Conservation (phyloP, 1,140 invertebrate species). For the Panagrolaimus sp. region DNA sequence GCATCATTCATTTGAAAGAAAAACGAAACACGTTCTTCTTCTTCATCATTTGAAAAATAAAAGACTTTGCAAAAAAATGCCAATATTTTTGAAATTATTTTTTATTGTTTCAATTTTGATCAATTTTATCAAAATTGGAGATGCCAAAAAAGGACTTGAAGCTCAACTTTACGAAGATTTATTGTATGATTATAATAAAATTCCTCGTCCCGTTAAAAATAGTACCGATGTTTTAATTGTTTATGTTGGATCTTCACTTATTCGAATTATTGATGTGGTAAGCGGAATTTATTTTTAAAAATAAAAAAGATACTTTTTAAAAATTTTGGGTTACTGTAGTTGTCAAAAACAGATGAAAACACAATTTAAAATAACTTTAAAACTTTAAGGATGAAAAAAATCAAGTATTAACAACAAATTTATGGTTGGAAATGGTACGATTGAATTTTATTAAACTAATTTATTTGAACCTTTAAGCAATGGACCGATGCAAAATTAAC, state of each 20-base stretch:
- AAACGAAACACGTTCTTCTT: too few relatives aligned
- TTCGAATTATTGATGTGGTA: constrained; percentile 59
- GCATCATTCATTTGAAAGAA: too few relatives aligned
- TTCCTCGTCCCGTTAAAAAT: constrained; percentile 50
- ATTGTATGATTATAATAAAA: constrained; percentile 58
- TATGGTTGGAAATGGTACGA: constrained; percentile 83
- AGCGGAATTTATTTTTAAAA: constrained; percentile 13
- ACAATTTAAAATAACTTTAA: constrained; percentile 8
- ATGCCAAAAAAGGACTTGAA: constrained; percentile 28
- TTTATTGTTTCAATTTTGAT: constrained; percentile 43
- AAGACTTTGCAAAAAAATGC: constrained; percentile 36
- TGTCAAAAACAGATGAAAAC: not conserved
- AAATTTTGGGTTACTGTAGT: too few relatives aligned
- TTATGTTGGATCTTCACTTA: constrained; percentile 56
- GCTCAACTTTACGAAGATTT: constrained; percentile 56
- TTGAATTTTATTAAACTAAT: constrained; percentile 27
- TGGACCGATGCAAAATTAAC: constrained; percentile 90
- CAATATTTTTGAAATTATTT: not conserved
- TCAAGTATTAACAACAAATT: constrained; percentile 89
- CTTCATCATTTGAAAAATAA: too few relatives aligned
- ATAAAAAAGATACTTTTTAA: too few relatives aligned
- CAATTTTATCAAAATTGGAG: constrained; percentile 23
- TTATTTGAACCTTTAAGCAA: constrained; percentile 64
- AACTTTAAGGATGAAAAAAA: constrained; percentile 80
- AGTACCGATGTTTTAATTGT: constrained; percentile 54